Evolutionary conservation across 2,113 vertebrate species (phyloP), one percentile per base, ranked within the genome.

Genomic region (Sylvilagus bachmani): DNA sequence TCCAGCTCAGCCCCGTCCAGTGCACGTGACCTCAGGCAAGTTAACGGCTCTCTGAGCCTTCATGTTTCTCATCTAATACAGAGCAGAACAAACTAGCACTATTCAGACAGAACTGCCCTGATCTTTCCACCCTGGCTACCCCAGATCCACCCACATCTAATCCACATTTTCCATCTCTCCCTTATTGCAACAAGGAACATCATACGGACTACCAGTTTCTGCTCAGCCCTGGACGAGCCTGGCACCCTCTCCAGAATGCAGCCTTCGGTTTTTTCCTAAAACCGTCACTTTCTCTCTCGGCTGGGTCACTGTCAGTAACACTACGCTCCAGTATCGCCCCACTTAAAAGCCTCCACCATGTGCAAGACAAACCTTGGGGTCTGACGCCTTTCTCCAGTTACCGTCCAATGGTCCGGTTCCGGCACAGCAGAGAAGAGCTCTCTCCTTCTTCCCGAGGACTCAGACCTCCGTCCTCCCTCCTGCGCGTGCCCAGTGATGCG

Each of bases 121-220:
- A 27, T 24, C 38, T 77, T 66, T 27, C 88, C 27, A 64, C 4
- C 10, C 14, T 49, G 33, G 0, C n/a, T 78, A 31, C 62, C 73
- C 9, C 0, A 11, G 16, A 22, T n/a, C 44, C 80, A 9, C 64
- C 24, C 17, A 19, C 13, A 11, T 38, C 62, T 36, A 8, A 27
- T 17, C 8, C 38, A 11, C 21, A 11, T 5, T 44, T 29, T 25
- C 62, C 7, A 27, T 16, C 21, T 22, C 22, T 17, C 74, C 14
- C 61, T 25, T 71, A 36, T 38, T 44, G 19, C 3, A 25, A 4
- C 44, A 2, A 10, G 69, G 38, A 33, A 2, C 16, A 22, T 31
- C 44, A 24, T 24, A 33, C 1, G 19, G 1, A 0, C 5, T 4
- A 25, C 21, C 0, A 1, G 55, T 55, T 74, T 12, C 21, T 13